Evolutionary conservation across 2,797 vertebrate species (phyloP), one percentile per base, ranked within the genome.

Genomic region (Gobionotothen gibberifrons): DNA sequence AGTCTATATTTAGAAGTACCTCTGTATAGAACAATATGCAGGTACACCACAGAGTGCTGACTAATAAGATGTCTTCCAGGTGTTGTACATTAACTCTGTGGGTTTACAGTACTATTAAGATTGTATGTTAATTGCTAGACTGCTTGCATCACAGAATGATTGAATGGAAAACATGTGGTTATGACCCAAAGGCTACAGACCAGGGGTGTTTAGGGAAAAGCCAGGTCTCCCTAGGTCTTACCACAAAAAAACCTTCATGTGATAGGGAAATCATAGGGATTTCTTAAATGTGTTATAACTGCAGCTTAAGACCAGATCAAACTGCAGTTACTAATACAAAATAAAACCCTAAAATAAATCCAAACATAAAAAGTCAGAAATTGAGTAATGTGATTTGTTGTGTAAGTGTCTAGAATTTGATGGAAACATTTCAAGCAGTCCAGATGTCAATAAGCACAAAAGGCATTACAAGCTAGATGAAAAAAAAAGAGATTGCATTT

Each of bases 21-120:
- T 75, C 29, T 74, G 29, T 67, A 78, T 67, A 36, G 58, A 74
- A 75, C 59, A 76, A 82, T 80, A 78, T 51, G 47, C 40, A 78
- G 51, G 42, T 70, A 66, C 32, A 17, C 72, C 64, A 76, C 78
- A 78, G 74, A 78, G 61, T 74, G 67, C 51, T 48, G 49, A 56
- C n/a, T 61, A 72, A 76, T 65, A 79, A 62, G 46, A 68, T 42
- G 49, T 66, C 58, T 81, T 83, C 80, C 82, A 83, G 73, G 77
- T 86, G 80, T 62, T 21, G 11, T n/a, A 16, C 7, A 77, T 81
- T 79, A 78, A 65, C 32, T 47, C 26, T 36, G 32, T 46, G 29
- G 42, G 32, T 57, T 12, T 55, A 14, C 32, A 36, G 32, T 36
- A 9, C 68, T 42, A 17, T 71, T 67, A 55, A 68, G 13, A 48